Conservation (phyloP, 2,888 invertebrate genomes). For the Pardosa pseudoannulata region DNA sequence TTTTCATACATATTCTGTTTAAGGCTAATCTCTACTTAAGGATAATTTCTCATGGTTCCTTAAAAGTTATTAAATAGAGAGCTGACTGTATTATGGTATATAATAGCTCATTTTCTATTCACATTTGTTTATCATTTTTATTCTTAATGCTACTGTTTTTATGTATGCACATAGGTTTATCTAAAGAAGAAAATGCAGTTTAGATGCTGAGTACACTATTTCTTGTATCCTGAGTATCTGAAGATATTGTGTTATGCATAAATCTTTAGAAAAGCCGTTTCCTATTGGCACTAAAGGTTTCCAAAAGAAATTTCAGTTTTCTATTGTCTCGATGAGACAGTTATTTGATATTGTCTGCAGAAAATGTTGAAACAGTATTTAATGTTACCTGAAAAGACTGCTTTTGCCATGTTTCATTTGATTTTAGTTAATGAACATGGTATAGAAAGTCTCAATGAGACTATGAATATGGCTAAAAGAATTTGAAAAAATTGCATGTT, state of each 20-base stretch:
- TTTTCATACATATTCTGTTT: no score
- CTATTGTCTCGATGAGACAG: conserved; percentile 65
- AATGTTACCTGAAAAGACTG: conserved; percentile 34
- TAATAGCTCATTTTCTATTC: no score
- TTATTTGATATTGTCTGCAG: conserved; percentile 33
- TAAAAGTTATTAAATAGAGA: no score
- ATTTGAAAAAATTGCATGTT: conserved; percentile 54
- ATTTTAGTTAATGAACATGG: conserved; percentile 57
- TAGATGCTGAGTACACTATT: neutral
- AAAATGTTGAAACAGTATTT: conserved; percentile 57
- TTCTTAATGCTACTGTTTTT: no score
- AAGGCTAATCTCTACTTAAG: no score
- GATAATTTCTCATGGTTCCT: no score
- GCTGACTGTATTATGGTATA: no score
- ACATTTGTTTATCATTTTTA: no score
- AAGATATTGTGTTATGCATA: neutral
- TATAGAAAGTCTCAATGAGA: conserved; percentile 61
- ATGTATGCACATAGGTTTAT: no score
- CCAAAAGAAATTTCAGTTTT: conserved; percentile 57
- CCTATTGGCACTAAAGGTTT: conserved; percentile 31
- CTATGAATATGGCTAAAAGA: conserved; percentile 34
- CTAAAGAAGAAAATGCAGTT: neutral
- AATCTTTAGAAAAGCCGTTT: conserved; percentile 24
- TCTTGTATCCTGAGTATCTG: neutral
- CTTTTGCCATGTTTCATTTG: conserved; percentile 43